Conservation (phyloP, 1,140 invertebrate species). For the Phymastichus coffea region DNA sequence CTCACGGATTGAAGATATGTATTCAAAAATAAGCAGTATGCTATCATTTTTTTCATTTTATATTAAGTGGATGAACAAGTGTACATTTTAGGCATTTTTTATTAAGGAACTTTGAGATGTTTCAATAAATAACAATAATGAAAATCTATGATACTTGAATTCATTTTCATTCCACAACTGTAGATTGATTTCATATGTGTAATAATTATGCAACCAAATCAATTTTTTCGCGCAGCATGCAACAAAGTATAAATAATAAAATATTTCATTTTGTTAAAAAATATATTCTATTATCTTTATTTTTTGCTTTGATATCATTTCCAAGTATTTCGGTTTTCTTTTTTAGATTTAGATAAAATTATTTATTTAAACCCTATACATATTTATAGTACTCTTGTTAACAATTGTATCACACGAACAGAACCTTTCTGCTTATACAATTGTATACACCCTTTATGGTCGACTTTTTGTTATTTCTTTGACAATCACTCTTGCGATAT, state of each 20-base stretch:
- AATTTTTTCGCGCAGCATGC: background rate
- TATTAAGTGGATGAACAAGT: constrained; percentile 16
- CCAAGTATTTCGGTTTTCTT: background rate
- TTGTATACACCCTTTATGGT: background rate
- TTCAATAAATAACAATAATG: constrained; percentile 25
- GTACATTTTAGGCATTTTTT: constrained; percentile 28
- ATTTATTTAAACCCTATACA: constrained; percentile 10
- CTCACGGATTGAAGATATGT: background rate
- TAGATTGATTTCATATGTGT: background rate
- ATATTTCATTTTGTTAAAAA: constrained; percentile 39
- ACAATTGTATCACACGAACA: constrained; percentile 6
- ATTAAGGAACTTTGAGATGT: constrained; percentile 23
- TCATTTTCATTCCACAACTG: constrained; percentile 11
- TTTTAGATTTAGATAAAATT: constrained; percentile 5
- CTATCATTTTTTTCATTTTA: constrained; percentile 10
- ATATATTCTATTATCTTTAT: constrained; percentile 48
- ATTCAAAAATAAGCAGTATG: background rate
- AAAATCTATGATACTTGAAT: constrained; percentile 19
- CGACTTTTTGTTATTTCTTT: background rate
- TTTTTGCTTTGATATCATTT: constrained; percentile 30
- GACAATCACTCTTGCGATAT: background rate
- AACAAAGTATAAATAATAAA: constrained; percentile 14
- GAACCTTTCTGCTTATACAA: background rate
- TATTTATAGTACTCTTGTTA: constrained; percentile 10
- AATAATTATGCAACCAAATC: background rate